A percentile compares a stretch with the other conserved stretches of the same genome.
Conservation (phyloP, 2,888 invertebrate species). For the Vannuccia rotundouncinata region DNA sequence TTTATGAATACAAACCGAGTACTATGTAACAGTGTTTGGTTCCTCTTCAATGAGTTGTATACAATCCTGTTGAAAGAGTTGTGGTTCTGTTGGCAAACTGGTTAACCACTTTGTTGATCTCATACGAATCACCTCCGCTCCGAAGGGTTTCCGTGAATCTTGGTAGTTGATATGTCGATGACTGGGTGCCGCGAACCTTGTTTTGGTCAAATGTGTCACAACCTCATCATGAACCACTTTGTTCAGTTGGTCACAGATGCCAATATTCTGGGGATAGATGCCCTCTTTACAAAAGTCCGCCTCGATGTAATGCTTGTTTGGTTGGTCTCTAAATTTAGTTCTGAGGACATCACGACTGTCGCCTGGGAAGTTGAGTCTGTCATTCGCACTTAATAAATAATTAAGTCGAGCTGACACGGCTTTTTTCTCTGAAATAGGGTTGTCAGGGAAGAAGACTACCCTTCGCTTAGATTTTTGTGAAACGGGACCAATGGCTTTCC, state of each 20-base stretch:
- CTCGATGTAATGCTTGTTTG: background rate
- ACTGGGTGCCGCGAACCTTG: background rate
- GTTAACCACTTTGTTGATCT: background rate
- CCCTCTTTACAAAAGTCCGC: background rate
- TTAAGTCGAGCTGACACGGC: conserved; percentile 4
- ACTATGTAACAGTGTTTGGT: too few relatives aligned
- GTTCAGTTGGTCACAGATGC: background rate
- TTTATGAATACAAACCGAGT: too few relatives aligned
- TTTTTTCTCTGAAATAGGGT: background rate
- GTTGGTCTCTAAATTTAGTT: background rate
- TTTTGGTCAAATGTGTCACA: background rate
- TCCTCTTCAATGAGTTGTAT: background rate
- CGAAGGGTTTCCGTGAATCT: background rate
- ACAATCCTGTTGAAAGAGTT: background rate
- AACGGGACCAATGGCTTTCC: background rate
- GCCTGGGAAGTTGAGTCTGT: background rate
- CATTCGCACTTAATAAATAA: background rate
- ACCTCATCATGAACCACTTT: background rate
- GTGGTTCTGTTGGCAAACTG: background rate
- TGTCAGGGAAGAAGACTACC: background rate
- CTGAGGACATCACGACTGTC: background rate
- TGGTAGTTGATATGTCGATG: background rate
- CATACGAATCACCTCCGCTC: background rate
- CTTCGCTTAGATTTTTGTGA: background rate
- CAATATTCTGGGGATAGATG: background rate